Evolutionary conservation across 64 coral and sea anemone genomes (phyloP).

Genomic region (Pocillopora damicornis): DNA sequence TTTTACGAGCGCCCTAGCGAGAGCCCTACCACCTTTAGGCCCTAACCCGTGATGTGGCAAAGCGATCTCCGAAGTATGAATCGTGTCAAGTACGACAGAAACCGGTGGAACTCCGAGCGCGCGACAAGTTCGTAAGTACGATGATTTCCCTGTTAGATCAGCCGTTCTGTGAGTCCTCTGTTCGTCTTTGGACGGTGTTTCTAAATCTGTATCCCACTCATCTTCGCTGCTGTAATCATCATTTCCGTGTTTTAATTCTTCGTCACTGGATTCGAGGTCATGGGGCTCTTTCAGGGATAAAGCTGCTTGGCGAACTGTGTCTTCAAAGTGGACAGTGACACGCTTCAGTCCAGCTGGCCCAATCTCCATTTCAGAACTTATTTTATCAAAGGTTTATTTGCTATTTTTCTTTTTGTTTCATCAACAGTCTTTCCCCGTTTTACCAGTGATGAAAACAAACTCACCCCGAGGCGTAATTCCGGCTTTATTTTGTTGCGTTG

Average conservation of each 20-base stretch:
- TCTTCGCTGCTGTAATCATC: conserved; percentile 17
- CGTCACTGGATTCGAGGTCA: background rate
- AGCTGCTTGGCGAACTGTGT: background rate
- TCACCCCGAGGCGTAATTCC: background rate
- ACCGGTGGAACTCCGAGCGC: conserved; percentile 38
- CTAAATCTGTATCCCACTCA: conserved; percentile 77
- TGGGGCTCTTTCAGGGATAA: background rate
- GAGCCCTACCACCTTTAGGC: conserved; percentile 47
- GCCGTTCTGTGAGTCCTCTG: conserved; percentile 29
- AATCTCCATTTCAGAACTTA: background rate
- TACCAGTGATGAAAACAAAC: background rate
- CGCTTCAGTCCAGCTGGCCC: background rate
- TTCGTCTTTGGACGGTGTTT: conserved; percentile 17
- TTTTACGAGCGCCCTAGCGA: conserved; percentile 54
- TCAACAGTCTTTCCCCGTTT: background rate
- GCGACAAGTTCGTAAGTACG: conserved; percentile 49
- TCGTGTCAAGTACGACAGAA: conserved; percentile 48
- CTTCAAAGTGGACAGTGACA: background rate
- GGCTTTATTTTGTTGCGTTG: background rate
- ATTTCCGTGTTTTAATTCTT: background rate
- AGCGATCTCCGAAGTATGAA: conserved; percentile 50
- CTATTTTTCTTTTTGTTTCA: background rate
- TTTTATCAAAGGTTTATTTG: background rate
- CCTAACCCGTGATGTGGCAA: conserved; percentile 73
- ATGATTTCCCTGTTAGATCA: conserved; percentile 50